Base-by-base conservation (phyloP, 1,140 invertebrate species). In the Diuraphis noxia region DNA sequence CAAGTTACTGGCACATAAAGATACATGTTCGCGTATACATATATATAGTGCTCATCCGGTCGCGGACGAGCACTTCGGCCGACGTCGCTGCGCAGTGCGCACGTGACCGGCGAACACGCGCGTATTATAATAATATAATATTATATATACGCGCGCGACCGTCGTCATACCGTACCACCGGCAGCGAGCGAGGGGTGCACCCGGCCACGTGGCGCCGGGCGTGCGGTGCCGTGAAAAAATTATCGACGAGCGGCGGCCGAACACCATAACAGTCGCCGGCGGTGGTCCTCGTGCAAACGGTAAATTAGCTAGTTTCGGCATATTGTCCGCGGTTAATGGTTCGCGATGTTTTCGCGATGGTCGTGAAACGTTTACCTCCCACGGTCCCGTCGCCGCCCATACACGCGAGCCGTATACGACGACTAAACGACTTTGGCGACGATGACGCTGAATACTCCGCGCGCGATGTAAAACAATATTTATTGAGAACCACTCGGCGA, bases 311-410 rank as follows among this genome's bases (percentile, higher is more conserved):
- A 36, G 89, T 91, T 82, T 91, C 89, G 77, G 89, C 89, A 91
- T 91, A 91, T 91, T 91, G 89, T 91, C 81, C 89, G 77, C 89
- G 72, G 89, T 91, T 91, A 91, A 91, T 91, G 89, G 89, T 91
- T 91, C 89, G 89, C 72, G 72, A 91, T 91, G 89, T 91, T 91
- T 91, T 91, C 43, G 72, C 89, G 30, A 89, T 36, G 85, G 85
- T 56, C n/a, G 23, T 36, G 49, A 87, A 88, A 63, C 86, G 88
- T 89, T 89, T 89, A 91, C 89, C 89, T 91, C 89, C 89, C 89
- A 91, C 89, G 89, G 89, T 91, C 89, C 41, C 41, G 23, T 41
- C 40, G 72, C 43, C n/a, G 84, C 7, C n/a, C 43, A n/a, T 23
- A 6, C 4, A 10, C 23, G 23, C 43, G 43, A 7, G 2, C 13